Conservation (phyloP, 1,140 invertebrate genomes). For the Yoshiicerus persimilis region DNA sequence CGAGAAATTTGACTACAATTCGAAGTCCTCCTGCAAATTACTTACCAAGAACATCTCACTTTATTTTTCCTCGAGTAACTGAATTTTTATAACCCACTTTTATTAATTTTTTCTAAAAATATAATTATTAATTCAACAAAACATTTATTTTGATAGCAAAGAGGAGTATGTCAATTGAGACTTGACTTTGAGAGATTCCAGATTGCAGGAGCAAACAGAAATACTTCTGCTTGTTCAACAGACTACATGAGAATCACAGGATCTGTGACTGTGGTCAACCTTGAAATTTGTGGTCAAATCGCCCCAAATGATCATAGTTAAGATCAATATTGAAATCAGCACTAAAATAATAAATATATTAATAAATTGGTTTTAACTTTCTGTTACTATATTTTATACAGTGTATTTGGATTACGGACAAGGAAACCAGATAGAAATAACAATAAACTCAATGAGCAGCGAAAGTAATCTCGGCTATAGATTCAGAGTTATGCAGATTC, state of each 20-base stretch:
- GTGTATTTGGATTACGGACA: background rate
- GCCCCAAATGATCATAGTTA: background rate
- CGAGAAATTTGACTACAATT: background rate
- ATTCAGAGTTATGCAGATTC: background rate
- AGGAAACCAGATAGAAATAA: background rate
- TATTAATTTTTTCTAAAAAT: background rate
- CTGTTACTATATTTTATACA: background rate
- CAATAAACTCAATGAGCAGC: background rate
- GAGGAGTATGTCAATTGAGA: background rate
- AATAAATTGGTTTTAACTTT: too few species aligned
- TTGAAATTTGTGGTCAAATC: background rate
- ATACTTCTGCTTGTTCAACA: background rate
- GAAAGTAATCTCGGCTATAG: background rate
- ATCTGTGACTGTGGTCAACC: background rate
- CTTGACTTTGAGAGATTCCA: background rate
- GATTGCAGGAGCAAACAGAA: background rate
- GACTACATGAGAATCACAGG: background rate
- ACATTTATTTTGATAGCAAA: background rate
- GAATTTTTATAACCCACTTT: background rate
- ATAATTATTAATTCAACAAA: background rate
- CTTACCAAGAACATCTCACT: background rate
- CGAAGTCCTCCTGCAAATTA: background rate
- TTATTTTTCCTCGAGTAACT: background rate
- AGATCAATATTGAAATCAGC: too few species aligned
- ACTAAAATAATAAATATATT: too few species aligned